Conservation (phyloP, 2,797 vertebrate species). For the Anas bernieri region DNA sequence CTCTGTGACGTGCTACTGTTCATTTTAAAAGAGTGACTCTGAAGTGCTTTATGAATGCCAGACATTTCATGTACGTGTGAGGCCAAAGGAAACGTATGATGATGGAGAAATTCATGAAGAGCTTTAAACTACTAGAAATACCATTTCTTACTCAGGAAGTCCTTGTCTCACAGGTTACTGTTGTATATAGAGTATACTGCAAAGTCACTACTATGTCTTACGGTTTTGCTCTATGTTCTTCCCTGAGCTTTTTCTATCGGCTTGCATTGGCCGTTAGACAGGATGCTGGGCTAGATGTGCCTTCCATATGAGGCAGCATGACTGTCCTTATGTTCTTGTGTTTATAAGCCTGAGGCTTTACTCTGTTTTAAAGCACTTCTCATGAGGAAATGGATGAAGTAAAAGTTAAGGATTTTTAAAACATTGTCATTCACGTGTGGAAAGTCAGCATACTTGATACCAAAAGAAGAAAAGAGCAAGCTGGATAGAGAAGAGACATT, state of each 20-base stretch:
- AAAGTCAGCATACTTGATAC: neutral
- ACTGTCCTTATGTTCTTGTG: neutral
- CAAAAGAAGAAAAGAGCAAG: neutral
- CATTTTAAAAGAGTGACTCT: neutral
- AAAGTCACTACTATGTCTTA: too few species aligned
- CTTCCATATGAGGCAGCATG: neutral
- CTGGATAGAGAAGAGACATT: neutral
- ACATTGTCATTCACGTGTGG: neutral
- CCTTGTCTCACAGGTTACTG: neutral
- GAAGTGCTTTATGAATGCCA: neutral
- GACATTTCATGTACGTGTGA: neutral
- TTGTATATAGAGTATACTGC: neutral
- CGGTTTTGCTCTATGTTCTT: neutral
- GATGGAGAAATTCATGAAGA: neutral
- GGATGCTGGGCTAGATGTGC: neutral
- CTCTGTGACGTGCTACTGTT: neutral
- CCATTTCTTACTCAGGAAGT: neutral
- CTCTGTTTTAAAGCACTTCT: neutral
- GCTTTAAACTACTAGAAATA: neutral
- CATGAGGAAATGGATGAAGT: neutral
- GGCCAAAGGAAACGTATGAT: neutral
- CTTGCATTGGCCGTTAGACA: neutral
- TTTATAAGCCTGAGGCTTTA: neutral
- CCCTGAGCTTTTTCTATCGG: neutral
- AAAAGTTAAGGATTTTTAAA: neutral